Evolutionary conservation across 2,797 vertebrate genomes (phyloP), one percentile per base, ranked within the genome.

Genomic region (Tenualosa thibaudeaui): DNA sequence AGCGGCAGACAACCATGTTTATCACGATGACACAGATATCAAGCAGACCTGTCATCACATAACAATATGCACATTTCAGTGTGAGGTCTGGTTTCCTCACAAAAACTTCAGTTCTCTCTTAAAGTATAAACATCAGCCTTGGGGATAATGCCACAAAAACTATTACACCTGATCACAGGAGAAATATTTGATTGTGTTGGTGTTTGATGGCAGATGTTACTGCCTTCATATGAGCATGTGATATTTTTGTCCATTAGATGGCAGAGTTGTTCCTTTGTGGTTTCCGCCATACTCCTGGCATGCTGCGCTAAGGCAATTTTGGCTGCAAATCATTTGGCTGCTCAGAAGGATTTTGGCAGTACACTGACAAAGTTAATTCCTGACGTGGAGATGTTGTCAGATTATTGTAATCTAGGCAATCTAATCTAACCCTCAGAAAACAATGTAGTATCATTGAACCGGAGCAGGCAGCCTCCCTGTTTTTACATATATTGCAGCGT

Each of bases 221-320:
- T 71, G 26, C 1, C 62, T 26, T 71, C 19, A 22, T 37, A 17
- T 15, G 37, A 15, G 8, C 31, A 24, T 62, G n/a, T 6, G 7
- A 26, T 71, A 71, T 37, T 2, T 71, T 2, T 71, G 53, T 83
- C 71, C 92, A 94, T 90, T 88, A 93, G 94, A 90, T 92, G 93
- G 93, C 87, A 84, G 85, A 86, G 60, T 19, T 82, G 71, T 71
- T 26, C 10, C 9, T 13, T 37, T 37, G 4, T 3, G 65, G 26
- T 13, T 31, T 71, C 31, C 9, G 40, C 65, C 26, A 12, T 5
- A 71, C 37, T 71, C 65, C 65, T 71, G 31, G 31, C 12, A 26
- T 71, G 65, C 62, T 65, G 65, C 13, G 65, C 26, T 71, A 40
- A 71, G 65, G 31, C 65, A 71, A 71, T 37, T 71, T 37, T 71